Percentiles rank a stretch among this genome's conserved stretches.
Evolutionary conservation across 2,888 invertebrate species (phyloP).

Genomic region (Sinopyrophorus schimmeli): DNA sequence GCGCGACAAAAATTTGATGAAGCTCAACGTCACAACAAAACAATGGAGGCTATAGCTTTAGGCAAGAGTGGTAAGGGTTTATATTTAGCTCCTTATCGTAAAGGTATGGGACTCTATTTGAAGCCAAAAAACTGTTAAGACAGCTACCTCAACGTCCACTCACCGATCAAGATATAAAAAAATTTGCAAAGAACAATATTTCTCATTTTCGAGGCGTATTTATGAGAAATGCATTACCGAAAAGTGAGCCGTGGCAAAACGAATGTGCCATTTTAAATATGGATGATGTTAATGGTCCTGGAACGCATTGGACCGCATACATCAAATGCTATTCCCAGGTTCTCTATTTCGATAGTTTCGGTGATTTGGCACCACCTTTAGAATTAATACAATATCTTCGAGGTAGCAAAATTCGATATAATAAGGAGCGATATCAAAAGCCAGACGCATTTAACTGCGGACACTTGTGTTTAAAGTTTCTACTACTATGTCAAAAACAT

Average conservation of each 20-base stretch:
- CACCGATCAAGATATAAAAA: slow-evolving; percentile 34
- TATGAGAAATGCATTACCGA: slow-evolving; percentile 35
- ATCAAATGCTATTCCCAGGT: slow-evolving; percentile 41
- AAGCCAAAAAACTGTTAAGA: slow-evolving; percentile 24
- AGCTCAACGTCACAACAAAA: slow-evolving; percentile 38
- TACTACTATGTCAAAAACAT: too few relatives aligned
- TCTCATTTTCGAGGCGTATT: too few relatives aligned
- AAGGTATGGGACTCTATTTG: slow-evolving; percentile 9
- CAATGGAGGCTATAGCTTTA: slow-evolving; percentile 38
- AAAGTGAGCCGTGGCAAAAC: slow-evolving; percentile 12
- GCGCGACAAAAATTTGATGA: slow-evolving; percentile 36
- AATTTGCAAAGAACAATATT: slow-evolving; percentile 30
- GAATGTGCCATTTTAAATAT: slow-evolving; percentile 45
- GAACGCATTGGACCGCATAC: slow-evolving; percentile 50
- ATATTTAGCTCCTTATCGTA: slow-evolving; percentile 11
- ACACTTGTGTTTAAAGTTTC: slow-evolving; percentile 35
- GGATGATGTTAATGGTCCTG: slow-evolving; percentile 37
- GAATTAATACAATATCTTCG: slow-evolving; percentile 27
- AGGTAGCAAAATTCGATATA: slow-evolving; percentile 16
- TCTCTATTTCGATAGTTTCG: slow-evolving; percentile 50
- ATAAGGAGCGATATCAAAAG: slow-evolving; percentile 26
- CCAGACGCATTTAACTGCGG: slow-evolving; percentile 23
- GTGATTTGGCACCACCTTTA: slow-evolving; percentile 43
- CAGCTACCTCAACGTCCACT: slow-evolving; percentile 36
- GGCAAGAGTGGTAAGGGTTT: slow-evolving; percentile 13